Base-by-base conservation (phyloP, 2,797 vertebrate genomes). In the Sardinella longiceps region DNA sequence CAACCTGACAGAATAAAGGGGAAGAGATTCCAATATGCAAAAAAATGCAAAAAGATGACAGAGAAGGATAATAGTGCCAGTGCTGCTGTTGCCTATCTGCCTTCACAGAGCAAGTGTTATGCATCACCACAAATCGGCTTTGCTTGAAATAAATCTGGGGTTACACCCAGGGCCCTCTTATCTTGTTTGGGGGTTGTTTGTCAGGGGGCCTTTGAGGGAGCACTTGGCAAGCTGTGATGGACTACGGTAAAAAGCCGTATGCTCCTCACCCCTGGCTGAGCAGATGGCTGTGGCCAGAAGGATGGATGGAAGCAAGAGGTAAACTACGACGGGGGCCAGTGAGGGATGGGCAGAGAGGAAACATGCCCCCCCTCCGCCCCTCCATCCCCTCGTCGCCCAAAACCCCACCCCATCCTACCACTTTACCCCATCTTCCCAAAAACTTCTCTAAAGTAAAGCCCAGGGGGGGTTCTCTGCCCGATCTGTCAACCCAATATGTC, bases 101-200 rank as follows among this genome's bases (percentile, higher is more conserved):
- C 70, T 20, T 43, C 15, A 43, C 70, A 77, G 70, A 43, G 37
- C 20, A 43, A 39, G 70, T 77, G 33, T 77, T 77, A 20, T 77
- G 70, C 70, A 77, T 77, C 33, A 77, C 15, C 18, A 77, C 33
- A 43, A 77, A 77, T 77, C 70, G 37, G 70, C 70, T 77, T 77
- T 77, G 70, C 70, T 43, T 77, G 70, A 77, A 77, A 77, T 77
- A 77, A 77, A 77, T 77, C 70, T 77, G 70, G 70, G 33, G 70
- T 77, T 39, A 43, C 70, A 77, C 70, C 70, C 70, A 43, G 70
- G 70, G 70, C 37, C 18, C 70, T 77, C 70, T 77, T 77, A 77
- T 77, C 70, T 77, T 77, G 70, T 77, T 77, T 77, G 37, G 70
- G 5, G 15, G 70, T 39, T 77, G 70, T 77, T 77, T 77, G 70